Evolutionary conservation across 2,113 vertebrate species (phyloP).

Genomic region (Pseudorectes ferrugineus): DNA sequence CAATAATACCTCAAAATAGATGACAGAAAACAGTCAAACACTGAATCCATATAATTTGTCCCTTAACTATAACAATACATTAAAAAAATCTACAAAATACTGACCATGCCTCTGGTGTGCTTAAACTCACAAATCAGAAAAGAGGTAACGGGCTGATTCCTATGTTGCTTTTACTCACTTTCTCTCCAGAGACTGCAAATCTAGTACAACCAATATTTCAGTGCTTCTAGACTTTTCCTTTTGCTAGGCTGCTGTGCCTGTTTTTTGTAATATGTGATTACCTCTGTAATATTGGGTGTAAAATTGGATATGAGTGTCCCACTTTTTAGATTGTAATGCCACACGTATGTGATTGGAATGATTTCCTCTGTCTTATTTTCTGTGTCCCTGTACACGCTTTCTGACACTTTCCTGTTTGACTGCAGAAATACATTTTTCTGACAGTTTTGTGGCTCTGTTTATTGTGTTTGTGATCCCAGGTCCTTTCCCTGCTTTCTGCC

Average conservation of each 20-base stretch:
- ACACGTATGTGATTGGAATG: neutral
- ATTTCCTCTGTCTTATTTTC: neutral
- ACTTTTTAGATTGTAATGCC: neutral
- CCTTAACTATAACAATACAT: neutral
- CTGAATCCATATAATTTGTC: neutral
- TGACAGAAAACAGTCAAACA: neutral
- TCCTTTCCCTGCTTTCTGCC: neutral
- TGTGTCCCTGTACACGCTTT: neutral
- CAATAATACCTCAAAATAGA: neutral
- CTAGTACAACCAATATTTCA: neutral
- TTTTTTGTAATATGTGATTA: neutral
- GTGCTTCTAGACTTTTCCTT: neutral
- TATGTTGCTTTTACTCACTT: neutral
- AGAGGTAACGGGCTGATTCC: neutral
- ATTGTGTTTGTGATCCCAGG: neutral
- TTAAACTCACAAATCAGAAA: neutral
- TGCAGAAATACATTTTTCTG: neutral
- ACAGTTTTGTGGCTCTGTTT: conserved; percentile 7
- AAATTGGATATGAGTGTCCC: neutral
- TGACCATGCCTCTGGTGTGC: neutral
- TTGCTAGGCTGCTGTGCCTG: neutral
- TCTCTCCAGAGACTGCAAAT: neutral
- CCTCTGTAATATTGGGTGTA: neutral
- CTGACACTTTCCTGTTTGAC: neutral
- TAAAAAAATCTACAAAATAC: neutral